These are phyloP conservation scores for Bellardia pandia DNA, from an alignment of 2,888 invertebrate species.

Conservation along the genomic window DNA sequence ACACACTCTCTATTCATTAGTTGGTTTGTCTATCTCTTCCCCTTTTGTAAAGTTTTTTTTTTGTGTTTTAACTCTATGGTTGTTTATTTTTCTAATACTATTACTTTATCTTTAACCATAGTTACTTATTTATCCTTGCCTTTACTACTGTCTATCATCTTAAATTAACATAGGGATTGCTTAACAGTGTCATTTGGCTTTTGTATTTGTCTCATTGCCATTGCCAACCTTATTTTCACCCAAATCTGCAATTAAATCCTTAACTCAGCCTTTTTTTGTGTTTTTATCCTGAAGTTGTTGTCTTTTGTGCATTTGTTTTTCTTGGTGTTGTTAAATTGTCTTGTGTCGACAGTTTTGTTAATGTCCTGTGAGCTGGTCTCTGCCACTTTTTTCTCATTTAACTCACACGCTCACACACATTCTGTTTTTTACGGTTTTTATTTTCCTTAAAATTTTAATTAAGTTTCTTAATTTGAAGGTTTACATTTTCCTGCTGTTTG, in stretches of 20 bases:
- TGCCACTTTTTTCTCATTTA: conserved; percentile 34
- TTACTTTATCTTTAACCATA: not conserved
- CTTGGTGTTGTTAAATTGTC: conserved; percentile 32
- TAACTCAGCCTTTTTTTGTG: not conserved
- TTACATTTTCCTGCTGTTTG: conserved; percentile 41
- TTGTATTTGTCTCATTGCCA: not conserved
- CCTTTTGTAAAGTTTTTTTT: not conserved
- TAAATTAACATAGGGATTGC: not conserved
- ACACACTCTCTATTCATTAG: conserved; percentile 1
- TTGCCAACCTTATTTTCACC: not conserved
- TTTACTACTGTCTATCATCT: conserved; percentile 2
- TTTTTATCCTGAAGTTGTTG: not conserved
- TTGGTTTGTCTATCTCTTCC: not conserved
- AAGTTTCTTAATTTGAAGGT: conserved; percentile 59
- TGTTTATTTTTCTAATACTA: not conserved
- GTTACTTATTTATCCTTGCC: conserved; percentile 15
- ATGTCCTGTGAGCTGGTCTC: conserved; percentile 14
- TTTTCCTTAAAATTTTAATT: conserved; percentile 59
- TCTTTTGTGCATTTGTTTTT: not conserved
- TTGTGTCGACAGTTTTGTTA: conserved; percentile 44
- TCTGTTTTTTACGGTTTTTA: conserved; percentile 11
- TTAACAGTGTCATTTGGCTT: conserved; percentile 31
- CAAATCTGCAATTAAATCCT: not conserved
- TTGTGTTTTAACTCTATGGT: not conserved
- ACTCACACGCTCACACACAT: conserved; percentile 16